These are phyloP conservation scores for Heliconius cydno DNA, from an alignment of 2,888 invertebrate species.

Conservation along the genomic window DNA sequence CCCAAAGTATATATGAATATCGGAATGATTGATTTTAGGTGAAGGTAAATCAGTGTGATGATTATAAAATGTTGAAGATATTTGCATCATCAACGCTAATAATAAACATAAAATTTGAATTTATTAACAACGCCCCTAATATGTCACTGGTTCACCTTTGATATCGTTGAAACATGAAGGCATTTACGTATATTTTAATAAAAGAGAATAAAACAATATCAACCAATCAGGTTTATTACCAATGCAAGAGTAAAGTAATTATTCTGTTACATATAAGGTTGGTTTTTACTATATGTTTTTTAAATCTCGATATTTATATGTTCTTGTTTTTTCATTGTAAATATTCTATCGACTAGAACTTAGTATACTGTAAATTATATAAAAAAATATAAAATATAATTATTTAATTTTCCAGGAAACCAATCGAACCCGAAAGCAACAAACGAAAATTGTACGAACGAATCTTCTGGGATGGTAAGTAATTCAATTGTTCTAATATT, in stretches of 20 bases:
- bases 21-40: conserved; percentile 36
- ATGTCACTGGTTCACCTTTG: conserved; percentile 42
- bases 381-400: neutral
- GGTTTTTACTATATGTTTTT: neutral
- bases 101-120: conserved; percentile 21
- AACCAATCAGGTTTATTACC: neutral
- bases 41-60: conserved; percentile 38
- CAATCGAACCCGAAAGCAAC: conserved; percentile 62
- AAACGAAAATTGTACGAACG: conserved; percentile 71
- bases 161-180: conserved; percentile 1
- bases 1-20: conserved; percentile 13
- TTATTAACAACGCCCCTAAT: conserved; percentile 24
- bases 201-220: neutral
- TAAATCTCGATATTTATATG: neutral
- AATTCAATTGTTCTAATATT: neutral
- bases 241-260: neutral
- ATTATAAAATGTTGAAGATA: conserved; percentile 29
- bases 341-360: neutral
- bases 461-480: conserved; percentile 77
- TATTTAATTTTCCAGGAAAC: conserved; percentile 67
- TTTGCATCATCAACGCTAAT: conserved; percentile 19
- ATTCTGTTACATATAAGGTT: neutral
- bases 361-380: neutral
- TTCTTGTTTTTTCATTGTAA: neutral
- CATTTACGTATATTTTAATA: conserved; percentile 12